Evolutionary conservation across 2,113 vertebrate species (phyloP).

Genomic region (Lepidothrix coronata): DNA sequence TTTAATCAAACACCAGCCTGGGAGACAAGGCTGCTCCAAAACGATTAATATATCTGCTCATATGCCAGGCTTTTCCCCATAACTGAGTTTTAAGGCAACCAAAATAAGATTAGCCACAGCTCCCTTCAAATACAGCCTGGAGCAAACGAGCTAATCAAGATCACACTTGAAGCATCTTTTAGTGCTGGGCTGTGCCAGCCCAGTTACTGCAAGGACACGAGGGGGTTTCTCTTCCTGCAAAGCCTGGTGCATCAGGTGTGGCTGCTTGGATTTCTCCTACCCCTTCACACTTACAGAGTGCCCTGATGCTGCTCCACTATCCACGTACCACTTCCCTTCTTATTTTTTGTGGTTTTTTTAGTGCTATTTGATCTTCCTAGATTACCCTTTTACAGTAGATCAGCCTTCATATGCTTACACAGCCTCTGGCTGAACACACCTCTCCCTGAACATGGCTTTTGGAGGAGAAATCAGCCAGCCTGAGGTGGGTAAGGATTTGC

Average conservation of each 20-base stretch:
- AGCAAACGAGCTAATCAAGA: not conserved
- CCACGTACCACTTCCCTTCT: not conserved
- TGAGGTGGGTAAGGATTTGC: not conserved
- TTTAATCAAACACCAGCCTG: conserved; percentile 9
- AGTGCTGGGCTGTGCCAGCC: not conserved
- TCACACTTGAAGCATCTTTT: not conserved
- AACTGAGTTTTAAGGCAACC: conserved; percentile 24
- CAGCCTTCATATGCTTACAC: not conserved
- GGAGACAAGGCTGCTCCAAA: not conserved
- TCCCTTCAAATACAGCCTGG: not conserved
- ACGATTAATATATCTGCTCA: not conserved
- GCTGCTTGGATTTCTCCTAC: not conserved
- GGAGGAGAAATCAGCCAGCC: not conserved
- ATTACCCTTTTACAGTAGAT: not conserved
- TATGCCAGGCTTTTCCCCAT: not conserved
- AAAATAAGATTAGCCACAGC: not conserved
- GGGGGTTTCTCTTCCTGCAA: not conserved
- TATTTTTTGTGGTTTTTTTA: not conserved
- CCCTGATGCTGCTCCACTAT: not conserved
- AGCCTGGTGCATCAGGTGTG: not conserved
- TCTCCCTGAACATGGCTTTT: not conserved
- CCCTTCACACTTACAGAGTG: not conserved
- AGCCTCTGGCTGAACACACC: not conserved
- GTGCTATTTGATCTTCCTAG: not conserved
- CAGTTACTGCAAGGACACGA: rapidly evolving